Conservation (phyloP, 2,888 invertebrate species). For the Eutolmus rufibarbis region DNA sequence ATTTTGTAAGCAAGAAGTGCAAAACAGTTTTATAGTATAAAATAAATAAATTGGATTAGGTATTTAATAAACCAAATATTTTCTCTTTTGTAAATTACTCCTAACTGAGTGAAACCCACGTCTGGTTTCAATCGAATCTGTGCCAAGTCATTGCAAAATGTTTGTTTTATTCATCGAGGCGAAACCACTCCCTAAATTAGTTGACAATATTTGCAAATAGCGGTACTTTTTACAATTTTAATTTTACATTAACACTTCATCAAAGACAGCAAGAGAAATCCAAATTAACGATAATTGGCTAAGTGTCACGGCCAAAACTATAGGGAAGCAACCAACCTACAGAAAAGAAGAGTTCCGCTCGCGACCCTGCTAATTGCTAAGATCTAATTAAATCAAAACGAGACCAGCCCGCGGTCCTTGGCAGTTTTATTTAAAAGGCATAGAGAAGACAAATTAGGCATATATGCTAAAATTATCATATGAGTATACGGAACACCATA, state of each 20-base stretch:
- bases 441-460: neutral
- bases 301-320: neutral
- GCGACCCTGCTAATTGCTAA: neutral
- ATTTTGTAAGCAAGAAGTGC: no score
- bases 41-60: neutral
- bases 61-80: neutral
- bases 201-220: neutral
- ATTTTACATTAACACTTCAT: neutral
- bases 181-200: neutral
- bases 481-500: neutral
- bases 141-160: neutral
- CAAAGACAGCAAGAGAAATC: neutral
- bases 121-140: neutral
- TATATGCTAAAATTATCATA: neutral
- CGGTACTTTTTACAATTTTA: neutral
- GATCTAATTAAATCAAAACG: neutral
- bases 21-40: no score
- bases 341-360: neutral
- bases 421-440: neutral
- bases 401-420: neutral
- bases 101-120: neutral
- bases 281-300: neutral
- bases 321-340: neutral
- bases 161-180: neutral
- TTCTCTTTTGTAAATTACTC: neutral